Evolutionary conservation across 2,113 vertebrate species (phyloP), one percentile per base, ranked within the genome.

Genomic region (Grammomys surdaster): DNA sequence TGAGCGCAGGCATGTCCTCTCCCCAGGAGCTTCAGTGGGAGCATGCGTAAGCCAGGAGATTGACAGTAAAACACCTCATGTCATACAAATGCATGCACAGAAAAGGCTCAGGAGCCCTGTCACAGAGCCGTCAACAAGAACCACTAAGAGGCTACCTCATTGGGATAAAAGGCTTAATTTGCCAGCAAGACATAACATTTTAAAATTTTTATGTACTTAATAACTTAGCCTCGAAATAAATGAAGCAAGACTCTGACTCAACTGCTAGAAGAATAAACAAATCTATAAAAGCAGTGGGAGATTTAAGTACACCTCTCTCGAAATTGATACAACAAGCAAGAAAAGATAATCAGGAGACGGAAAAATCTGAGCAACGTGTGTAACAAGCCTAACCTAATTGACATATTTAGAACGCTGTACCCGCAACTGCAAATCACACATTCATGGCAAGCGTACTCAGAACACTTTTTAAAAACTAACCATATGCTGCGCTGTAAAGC

Each of bases 351-450:
- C 56, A 91, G 33, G 78, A 89, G 22, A 43, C 1, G 77, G 92
- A 91, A 78, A 93, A 93, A 88, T 12, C n/a, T 67, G 31, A 94
- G 92, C 31, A 76, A 63, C 72, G 40, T 4, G 10, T 65, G 60
- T 85, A 82, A 67, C 67, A 93, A 91, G 48, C 78, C 94, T 69
- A 81, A 77, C 88, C 78, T 89, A 91, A 91, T 33, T 85, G 84
- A 94, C 90, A n/a, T 86, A 93, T 91, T 96, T 89, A 95, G 95
- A 91, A 87, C n/a, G 43, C 56, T 43, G n/a, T 13, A 80, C 70
- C 76, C 73, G 84, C 67, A 89, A 93, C 88, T 46, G 87, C 46
- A 87, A 84, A 95, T 88, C 67, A 48, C 76, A 84, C 84, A 73
- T 91, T 91, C 94, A 95, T 67, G 76, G 76, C 90, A 51, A 95